Evolutionary conservation across 2,888 invertebrate genomes (phyloP), one percentile per base, ranked within the genome.

Genomic region (Diloba caeruleocephala): DNA sequence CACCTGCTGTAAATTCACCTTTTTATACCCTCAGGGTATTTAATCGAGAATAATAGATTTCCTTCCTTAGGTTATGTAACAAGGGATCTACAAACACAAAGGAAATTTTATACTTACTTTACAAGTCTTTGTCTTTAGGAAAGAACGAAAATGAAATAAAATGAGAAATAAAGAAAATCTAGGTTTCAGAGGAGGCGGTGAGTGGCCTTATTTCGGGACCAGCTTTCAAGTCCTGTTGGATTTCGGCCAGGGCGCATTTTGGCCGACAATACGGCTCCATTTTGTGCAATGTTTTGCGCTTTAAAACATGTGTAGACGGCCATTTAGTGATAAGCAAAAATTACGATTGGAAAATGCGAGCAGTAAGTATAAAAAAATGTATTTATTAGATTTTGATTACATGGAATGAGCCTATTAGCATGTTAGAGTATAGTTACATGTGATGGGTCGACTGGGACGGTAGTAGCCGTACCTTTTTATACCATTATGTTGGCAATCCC

Each of bases 261-360:
- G 48, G 52, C 64, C 62, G 71, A 79, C 74, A 80, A 78, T 71
- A 60, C 51, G 60, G 46, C 64, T 70, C 82, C 75, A 76, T 78
- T 74, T 79, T 67, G 67, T 69, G 54, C 37, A 21, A 21, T 60
- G 49, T 62, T 74, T 73, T 56, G 59, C 65, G 63, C 63, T 63
- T 60, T 65, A 55, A 68, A 74, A 73, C 60, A 70, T 36, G 71
- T 56, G 41, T 59, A 43, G 13, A n/a, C 38, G 6, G 33, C 45
- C 55, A 49, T 61, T 58, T 58, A 55, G 56, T 28, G 33, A 53
- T 53, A 43, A 56, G 48, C 46, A 29, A 34, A 43, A 67, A 39
- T 56, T 70, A 55, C 32, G 34, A 48, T 56, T 65, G 31, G 26
- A 26, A 42, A 66, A 51, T 46, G 33, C 32, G 33, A 33, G 26